A percentile compares a stretch with the other conserved stretches of the same genome.
Evolutionary conservation across 2,113 vertebrate species (phyloP).

Genomic region (Lamprotornis superbus): DNA sequence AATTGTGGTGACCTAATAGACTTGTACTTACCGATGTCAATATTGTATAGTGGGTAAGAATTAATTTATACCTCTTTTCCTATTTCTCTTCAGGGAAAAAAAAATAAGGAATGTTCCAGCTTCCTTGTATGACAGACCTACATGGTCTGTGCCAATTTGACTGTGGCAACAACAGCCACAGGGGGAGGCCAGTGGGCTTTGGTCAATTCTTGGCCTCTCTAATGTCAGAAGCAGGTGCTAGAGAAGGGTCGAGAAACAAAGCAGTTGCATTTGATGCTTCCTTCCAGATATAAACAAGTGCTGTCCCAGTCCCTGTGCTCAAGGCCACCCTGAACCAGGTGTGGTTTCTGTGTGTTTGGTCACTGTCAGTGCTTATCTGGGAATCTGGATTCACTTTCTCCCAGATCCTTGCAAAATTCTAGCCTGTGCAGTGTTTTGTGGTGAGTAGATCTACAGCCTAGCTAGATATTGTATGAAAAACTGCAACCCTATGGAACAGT

Average conservation of each 20-base stretch:
- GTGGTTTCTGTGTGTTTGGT: neutral
- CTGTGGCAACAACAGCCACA: accelerated
- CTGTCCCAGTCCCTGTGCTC: neutral
- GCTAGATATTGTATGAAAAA: neutral
- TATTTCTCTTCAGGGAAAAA: neutral
- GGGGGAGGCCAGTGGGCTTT: neutral
- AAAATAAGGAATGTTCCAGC: neutral
- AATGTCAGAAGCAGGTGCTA: neutral
- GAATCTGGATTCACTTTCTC: neutral
- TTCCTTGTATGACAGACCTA: neutral
- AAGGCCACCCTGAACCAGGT: neutral
- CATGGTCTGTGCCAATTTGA: neutral
- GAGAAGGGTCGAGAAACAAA: neutral
- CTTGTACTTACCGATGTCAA: neutral
- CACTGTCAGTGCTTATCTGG: neutral
- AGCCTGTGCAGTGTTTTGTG: neutral
- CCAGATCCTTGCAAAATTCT: neutral
- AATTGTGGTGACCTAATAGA: neutral
- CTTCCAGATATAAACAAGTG: neutral
- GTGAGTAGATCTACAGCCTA: neutral
- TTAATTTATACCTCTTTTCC: neutral
- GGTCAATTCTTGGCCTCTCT: neutral
- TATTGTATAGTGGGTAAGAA: neutral
- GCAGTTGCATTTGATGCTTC: neutral
- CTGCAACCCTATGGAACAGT: neutral